phyloP scores from a whole-genome alignment of 2,888 invertebrate species.

The Tenthredo notha region DNA sequence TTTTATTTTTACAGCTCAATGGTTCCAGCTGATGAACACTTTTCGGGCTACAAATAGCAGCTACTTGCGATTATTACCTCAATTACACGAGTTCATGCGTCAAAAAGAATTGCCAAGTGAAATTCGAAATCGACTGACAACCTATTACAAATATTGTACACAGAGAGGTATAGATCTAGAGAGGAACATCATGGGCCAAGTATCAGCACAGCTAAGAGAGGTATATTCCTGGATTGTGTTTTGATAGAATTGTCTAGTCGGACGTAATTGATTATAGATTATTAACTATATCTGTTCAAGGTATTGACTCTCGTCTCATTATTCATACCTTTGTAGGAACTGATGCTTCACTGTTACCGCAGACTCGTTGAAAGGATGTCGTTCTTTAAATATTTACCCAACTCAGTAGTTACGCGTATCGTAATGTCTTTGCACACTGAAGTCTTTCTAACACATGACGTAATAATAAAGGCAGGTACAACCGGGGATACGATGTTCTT shows the following conservation, averaged over 20 bases:
- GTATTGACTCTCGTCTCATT: not conserved
- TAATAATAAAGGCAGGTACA: conserved; percentile 74
- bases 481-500: conserved; percentile 76
- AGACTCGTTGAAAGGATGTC: conserved; percentile 74
- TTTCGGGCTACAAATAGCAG: conserved; percentile 65
- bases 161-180: conserved; percentile 76
- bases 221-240: conserved; percentile 58
- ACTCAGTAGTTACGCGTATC: conserved; percentile 69
- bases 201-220: conserved; percentile 74
- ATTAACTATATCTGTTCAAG: not conserved
- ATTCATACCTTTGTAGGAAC: conserved; percentile 66
- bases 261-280: conserved; percentile 17
- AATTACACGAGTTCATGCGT: conserved; percentile 77
- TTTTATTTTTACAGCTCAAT: conserved; percentile 63
- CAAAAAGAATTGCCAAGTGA: conserved; percentile 76
- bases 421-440: conserved; percentile 70
- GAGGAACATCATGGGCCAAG: conserved; percentile 73
- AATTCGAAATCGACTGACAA: conserved; percentile 73
- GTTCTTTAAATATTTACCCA: conserved; percentile 75
- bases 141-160: conserved; percentile 76
- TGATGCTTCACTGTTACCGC: conserved; percentile 74
- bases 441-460: conserved; percentile 76
- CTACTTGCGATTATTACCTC: conserved; percentile 68
- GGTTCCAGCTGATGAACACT: conserved; percentile 66
- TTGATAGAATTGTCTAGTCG: not conserved